These are phyloP conservation scores for Anarsia innoxiella DNA, from an alignment of 2,888 invertebrate genomes.

Conservation along the genomic window DNA sequence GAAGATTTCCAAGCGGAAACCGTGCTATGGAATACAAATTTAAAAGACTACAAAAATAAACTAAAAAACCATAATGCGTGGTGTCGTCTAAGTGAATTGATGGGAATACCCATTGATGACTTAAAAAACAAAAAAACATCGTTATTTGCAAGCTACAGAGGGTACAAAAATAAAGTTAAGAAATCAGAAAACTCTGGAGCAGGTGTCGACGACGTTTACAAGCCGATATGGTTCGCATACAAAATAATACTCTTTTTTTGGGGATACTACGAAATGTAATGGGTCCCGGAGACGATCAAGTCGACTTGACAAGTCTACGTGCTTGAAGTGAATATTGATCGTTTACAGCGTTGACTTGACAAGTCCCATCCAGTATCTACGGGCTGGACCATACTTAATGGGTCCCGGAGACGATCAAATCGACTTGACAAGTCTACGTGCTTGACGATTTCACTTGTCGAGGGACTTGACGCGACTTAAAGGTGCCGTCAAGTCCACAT, in stretches of 20 bases:
- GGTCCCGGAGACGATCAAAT: too few relatives aligned
- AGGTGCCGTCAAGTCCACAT: too few relatives aligned
- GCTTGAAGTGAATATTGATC: too few relatives aligned
- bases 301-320: too few relatives aligned
- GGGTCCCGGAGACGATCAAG: too few relatives aligned
- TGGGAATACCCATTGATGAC: not conserved
- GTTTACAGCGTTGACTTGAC: too few relatives aligned
- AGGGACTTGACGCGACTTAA: too few relatives aligned
- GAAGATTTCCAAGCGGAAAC: not conserved
- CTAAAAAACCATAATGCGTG: not conserved
- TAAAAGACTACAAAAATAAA: not conserved
- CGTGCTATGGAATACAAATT: not conserved
- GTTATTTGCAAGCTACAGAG: not conserved
- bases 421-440: too few relatives aligned
- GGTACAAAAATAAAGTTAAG: slow-evolving; percentile 3
- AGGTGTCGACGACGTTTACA: slow-evolving; percentile 15
- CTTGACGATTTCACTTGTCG: too few relatives aligned
- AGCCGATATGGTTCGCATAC: slow-evolving; percentile 20
- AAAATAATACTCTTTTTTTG: slow-evolving; percentile 8
- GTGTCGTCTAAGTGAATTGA: not conserved
- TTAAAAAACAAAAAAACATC: not conserved
- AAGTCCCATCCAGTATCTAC: too few relatives aligned
- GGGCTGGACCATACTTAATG: too few relatives aligned
- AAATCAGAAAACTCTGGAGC: slow-evolving; percentile 12
- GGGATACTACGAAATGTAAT: slow-evolving; percentile 4